These are phyloP conservation scores for Scaptomyza tumidula DNA, from an alignment of 2,888 invertebrate genomes.

Conservation along the genomic window DNA sequence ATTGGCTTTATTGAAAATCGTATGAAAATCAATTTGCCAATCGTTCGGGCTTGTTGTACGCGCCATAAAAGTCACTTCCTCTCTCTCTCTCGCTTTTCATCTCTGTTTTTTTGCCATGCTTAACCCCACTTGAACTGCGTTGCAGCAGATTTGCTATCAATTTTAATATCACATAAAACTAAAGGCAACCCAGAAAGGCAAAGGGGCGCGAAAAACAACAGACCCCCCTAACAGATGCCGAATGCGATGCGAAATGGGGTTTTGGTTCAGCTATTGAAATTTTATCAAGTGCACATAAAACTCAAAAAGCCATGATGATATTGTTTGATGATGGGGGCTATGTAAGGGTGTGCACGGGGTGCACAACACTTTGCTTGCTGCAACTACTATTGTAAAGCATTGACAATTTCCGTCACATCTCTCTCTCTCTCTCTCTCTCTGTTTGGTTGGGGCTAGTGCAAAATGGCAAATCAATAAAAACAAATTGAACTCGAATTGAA, in stretches of 20 bases:
- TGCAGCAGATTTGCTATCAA: conserved; percentile 75
- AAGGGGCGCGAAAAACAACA: conserved; percentile 71
- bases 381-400: conserved; percentile 82
- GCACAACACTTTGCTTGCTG: conserved; percentile 14
- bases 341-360: neutral
- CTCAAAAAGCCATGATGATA: conserved; percentile 79
- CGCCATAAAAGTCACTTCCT: conserved; percentile 49
- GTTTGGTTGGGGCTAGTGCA: conserved; percentile 66
- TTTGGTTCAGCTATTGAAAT: conserved; percentile 68
- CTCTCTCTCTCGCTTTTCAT: neutral
- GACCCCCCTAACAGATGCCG: conserved; percentile 14
- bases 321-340: conserved; percentile 14
- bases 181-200: conserved; percentile 65
- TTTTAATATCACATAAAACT: conserved; percentile 79
- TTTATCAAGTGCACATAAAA: conserved; percentile 79
- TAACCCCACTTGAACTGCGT: no score
- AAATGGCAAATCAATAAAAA: conserved; percentile 83
- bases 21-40: conserved; percentile 74
- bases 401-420: conserved; percentile 82
- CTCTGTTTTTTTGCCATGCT: neutral
- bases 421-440: conserved; percentile 38
- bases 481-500: conserved; percentile 82
- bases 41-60: conserved; percentile 38
- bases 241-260: conserved; percentile 8
- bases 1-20: conserved; percentile 76